Conservation (phyloP, 2,113 vertebrate genomes). For the Odocoileus hemionus region DNA sequence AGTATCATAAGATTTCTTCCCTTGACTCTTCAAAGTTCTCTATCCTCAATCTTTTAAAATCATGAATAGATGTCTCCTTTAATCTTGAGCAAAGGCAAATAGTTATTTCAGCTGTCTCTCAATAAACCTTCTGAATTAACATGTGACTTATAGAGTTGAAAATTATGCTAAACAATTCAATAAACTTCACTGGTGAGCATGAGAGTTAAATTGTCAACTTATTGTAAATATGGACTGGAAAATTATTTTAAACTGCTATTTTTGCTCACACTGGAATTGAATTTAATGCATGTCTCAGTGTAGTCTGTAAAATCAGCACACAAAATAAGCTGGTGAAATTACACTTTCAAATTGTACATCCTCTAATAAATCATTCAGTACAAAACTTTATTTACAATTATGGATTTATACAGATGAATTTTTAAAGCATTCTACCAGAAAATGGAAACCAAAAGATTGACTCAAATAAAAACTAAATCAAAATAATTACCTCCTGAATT, state of each 20-base stretch:
- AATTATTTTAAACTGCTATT: not conserved
- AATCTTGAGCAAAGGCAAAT: not conserved
- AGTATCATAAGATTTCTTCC: not conserved
- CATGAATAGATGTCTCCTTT: not conserved
- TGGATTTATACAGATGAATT: not conserved
- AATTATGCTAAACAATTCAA: not conserved
- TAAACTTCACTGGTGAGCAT: not conserved
- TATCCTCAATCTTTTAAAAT: not conserved
- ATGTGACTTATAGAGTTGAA: not conserved
- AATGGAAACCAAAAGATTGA: not conserved
- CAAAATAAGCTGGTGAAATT: not conserved
- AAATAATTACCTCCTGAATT: not conserved
- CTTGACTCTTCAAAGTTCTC: not conserved
- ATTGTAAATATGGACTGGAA: not conserved
- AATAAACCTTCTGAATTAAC: not conserved
- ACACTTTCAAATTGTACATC: not conserved
- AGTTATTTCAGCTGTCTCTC: not conserved
- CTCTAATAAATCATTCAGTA: not conserved
- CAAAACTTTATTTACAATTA: not conserved
- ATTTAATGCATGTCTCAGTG: not conserved
- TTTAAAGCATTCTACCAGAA: not conserved
- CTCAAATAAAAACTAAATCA: not conserved
- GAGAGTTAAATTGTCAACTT: not conserved
- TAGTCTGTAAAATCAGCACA: not conserved
- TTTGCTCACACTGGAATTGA: not conserved